Evolutionary conservation across 2,797 vertebrate species (phyloP), one percentile per base, ranked within the genome.

Genomic region (Pseudochromis fuscus): DNA sequence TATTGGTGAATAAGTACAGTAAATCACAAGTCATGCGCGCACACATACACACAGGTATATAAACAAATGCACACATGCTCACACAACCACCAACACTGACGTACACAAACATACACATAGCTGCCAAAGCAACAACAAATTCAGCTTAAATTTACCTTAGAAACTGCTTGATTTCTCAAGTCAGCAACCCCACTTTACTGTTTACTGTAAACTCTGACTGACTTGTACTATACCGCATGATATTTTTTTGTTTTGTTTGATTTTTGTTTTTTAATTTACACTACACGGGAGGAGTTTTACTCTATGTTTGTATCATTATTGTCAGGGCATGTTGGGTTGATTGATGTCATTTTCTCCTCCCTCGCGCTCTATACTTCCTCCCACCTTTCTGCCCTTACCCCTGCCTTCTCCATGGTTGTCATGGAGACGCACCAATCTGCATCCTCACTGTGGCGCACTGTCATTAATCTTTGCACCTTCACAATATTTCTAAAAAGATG

Each of bases 381-480:
- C 28, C 72, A 53, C 65, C 61, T 52, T 52, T 70, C 65, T 63
- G 46, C 76, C 75, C 52, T 33, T 62, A 55, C 69, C 64, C 28
- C 25, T 11, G 7, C 67, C 62, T 52, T 78, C 82, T 87, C 80
- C 30, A 1, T 81, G 82, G 90, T 91, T 84, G 90, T 86, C 92
- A 91, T 89, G 85, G 89, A 87, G 88, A 90, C 19, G 63, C 77
- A 81, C 79, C 77, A 67, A 83, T 79, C 85, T 86, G 85, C 87
- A 91, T 82, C 86, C 87, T 89, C 86, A 88, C 85, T 73, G 84
- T 88, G 77, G 85, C 87, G 84, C 89, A 87, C 84, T 66, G 67
- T 89, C 89, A 88, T 85, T 88, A 83, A 88, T 90, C 87, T 90
- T 90, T 91, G 92, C 89, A 91, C 83, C 89, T 83, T 89, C 85